A percentile compares a stretch with the other conserved stretches of the same genome.
Evolutionary conservation across 2,113 vertebrate species (phyloP).

Genomic region (Paramormyrops kingsleyae): DNA sequence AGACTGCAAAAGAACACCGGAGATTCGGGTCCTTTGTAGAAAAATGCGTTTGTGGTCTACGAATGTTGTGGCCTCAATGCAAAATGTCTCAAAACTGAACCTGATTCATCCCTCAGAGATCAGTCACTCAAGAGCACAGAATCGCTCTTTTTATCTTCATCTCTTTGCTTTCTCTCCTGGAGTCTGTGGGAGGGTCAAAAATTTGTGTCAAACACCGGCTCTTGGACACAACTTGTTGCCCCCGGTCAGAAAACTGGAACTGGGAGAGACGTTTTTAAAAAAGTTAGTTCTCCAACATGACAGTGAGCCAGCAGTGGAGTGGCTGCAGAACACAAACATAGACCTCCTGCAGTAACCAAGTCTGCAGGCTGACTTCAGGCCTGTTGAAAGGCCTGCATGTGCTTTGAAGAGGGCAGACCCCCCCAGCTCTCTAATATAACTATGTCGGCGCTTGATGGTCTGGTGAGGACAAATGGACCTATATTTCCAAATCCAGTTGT

Average conservation of each 20-base stretch:
- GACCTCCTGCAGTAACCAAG: not conserved
- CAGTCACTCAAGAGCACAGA: not conserved
- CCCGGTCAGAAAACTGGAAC: not conserved
- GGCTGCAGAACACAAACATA: not conserved
- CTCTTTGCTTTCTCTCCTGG: not conserved
- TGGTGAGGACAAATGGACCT: no score
- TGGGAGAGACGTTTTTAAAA: not conserved
- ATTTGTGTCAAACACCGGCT: not conserved
- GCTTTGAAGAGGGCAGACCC: not conserved
- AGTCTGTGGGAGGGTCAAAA: not conserved
- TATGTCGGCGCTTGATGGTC: no score
- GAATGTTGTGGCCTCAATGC: not conserved
- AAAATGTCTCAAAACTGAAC: not conserved
- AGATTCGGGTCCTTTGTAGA: not conserved
- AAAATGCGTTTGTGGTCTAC: not conserved
- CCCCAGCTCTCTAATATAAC: no score
- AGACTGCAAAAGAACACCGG: not conserved
- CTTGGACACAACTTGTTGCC: not conserved
- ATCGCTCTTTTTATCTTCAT: not conserved
- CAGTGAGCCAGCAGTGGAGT: not conserved
- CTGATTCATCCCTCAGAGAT: not conserved
- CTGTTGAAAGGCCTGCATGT: not conserved
- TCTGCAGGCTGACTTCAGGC: not conserved
- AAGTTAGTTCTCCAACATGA: not conserved
- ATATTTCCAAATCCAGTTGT: no score